Conservation (phyloP, 1,140 invertebrate species). For the Drosophila ohnishii region DNA sequence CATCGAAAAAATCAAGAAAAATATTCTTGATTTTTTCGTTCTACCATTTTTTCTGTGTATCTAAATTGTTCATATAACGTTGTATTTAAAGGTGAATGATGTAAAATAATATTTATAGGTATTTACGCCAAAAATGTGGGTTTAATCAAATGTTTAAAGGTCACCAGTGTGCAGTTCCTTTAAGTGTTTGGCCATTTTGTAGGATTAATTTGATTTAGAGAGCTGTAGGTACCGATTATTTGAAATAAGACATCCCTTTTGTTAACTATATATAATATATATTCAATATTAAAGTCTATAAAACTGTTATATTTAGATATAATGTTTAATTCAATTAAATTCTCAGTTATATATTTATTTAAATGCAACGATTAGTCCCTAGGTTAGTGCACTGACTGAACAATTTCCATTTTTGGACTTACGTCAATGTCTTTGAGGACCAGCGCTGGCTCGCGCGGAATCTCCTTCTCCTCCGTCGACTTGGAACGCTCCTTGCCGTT, state of each 20-base stretch:
- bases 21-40: too few species aligned
- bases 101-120: not conserved
- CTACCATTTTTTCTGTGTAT: too few species aligned
- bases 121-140: not conserved
- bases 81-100: not conserved
- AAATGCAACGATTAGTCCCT: not conserved
- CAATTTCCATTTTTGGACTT: conserved; percentile 76
- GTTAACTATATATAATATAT: too few species aligned
- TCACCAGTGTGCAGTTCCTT: not conserved
- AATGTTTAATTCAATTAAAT: not conserved
- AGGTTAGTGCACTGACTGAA: not conserved
- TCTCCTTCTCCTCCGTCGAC: conserved; percentile 87
- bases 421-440: conserved; percentile 91
- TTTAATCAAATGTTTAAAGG: not conserved
- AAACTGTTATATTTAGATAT: too few species aligned
- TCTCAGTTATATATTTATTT: not conserved
- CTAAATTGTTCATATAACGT: not conserved
- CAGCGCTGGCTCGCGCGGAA: conserved; percentile 91
- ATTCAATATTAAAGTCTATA: too few species aligned
- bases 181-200: not conserved
- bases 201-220: not conserved
- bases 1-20: too few species aligned
- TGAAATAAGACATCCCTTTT: too few species aligned
- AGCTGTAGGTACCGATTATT: not conserved
- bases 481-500: conserved; percentile 81